These are phyloP conservation scores for Acipenser ruthenus DNA, from an alignment of 2,797 vertebrate species.

Conservation along the genomic window DNA sequence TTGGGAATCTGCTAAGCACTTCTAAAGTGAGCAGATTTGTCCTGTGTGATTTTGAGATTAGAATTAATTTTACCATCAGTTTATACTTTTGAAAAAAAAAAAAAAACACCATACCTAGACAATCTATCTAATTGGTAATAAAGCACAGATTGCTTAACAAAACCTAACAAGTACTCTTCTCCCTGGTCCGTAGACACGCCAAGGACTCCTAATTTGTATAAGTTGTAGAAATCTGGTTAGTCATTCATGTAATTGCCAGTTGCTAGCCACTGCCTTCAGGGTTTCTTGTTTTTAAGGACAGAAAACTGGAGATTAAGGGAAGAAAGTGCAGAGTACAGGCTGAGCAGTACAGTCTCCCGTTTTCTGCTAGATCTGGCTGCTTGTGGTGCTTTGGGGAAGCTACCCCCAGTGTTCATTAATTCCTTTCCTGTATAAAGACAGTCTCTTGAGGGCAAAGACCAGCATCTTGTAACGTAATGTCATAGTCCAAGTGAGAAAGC, in stretches of 20 bases:
- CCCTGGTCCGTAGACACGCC: too few species aligned
- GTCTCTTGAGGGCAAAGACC: slow-evolving; percentile 98
- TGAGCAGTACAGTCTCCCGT: not conserved
- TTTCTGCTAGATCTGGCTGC: slow-evolving; percentile 4
- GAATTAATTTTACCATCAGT: slow-evolving; percentile 70
- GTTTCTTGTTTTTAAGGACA: slow-evolving; percentile 44
- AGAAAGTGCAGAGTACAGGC: not conserved
- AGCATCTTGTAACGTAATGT: slow-evolving; percentile 94
- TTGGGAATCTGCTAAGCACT: not conserved
- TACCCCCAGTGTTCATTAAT: slow-evolving; percentile 59
- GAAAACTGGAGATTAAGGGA: not conserved
- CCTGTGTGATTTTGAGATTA: slow-evolving; percentile 49
- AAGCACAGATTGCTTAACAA: slow-evolving; percentile 22
- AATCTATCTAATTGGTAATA: slow-evolving; percentile 45
- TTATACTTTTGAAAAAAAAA: slow-evolving; percentile 58
- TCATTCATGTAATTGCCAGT: too few species aligned
- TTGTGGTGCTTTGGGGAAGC: slow-evolving; percentile 29
- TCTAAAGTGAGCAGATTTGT: slow-evolving; percentile 39
- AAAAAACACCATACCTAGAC: slow-evolving; percentile 53
- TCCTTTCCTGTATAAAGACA: slow-evolving; percentile 99
- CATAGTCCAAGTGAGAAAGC: slow-evolving; percentile 98
- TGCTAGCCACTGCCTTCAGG: slow-evolving; percentile 24
- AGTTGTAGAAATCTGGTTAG: too few species aligned
- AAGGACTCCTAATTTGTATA: too few species aligned
- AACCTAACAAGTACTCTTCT: too few species aligned